Conservation (phyloP, 92 coral and sea anemone genomes). For the Siderastrea radians region DNA sequence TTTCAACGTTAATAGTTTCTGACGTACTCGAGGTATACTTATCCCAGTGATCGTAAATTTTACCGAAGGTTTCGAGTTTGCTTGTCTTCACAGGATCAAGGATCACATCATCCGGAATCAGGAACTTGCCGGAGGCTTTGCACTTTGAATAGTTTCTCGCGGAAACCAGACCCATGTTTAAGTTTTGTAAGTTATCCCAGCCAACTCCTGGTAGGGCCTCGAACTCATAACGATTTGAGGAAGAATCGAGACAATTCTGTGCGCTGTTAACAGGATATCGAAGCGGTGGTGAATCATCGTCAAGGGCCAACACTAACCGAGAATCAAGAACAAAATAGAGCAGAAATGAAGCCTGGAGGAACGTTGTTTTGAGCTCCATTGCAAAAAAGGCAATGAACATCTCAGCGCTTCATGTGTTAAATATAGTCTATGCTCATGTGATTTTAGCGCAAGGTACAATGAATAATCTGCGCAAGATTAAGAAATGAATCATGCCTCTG, state of each 20-base stretch:
- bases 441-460: no score
- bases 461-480: no score
- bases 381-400: no score
- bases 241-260: background rate
- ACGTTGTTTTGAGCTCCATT: background rate
- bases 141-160: slow-evolving; percentile 80
- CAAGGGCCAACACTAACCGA: background rate
- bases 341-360: background rate
- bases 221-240: background rate
- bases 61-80: slow-evolving; percentile 72
- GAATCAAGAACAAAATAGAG: background rate
- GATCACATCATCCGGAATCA: slow-evolving; percentile 81
- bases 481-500: no score
- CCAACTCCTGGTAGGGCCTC: slow-evolving; percentile 91
- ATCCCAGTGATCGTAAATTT: slow-evolving; percentile 84
- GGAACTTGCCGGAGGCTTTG: slow-evolving; percentile 74
- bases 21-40: slow-evolving; percentile 82
- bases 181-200: slow-evolving; percentile 89
- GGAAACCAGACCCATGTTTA: slow-evolving; percentile 84
- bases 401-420: no score
- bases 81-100: slow-evolving; percentile 81
- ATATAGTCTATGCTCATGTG: no score
- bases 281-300: background rate
- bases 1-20: slow-evolving; percentile 35
- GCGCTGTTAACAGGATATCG: background rate